Evolutionary conservation across 2,113 vertebrate species (phyloP), one percentile per base, ranked within the genome.

Genomic region (Zootoca vivipara): DNA sequence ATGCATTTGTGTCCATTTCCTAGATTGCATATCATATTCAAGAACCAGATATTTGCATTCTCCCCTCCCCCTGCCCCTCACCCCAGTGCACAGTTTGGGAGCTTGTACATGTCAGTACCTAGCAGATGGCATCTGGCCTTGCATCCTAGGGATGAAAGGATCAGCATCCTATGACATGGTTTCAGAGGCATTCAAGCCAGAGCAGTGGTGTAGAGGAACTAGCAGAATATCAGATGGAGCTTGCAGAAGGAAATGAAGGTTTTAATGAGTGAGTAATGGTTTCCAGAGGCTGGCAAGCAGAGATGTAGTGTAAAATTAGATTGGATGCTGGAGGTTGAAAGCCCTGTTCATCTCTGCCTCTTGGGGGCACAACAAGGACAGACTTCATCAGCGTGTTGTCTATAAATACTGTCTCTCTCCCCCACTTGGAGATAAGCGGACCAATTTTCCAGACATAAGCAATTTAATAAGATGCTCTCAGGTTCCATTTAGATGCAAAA

Each of bases 381-480:
- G 18, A 67, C 42, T 67, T 82, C 69, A 33, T 67, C 84, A 89
- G n/a, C 52, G 38, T 82, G 83, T 73, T 82, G 65, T 81, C 83
- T 67, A 16, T 80, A 89, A 89, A 89, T 80, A 85, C 75, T 62
- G 5, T 28, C 33, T 85, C 65, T 62, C 38, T 10, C 67, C 82
- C 85, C 73, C 40, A 56, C n/a, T 70, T 78, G 73, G 79, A 82
- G 79, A 87, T 67, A 82, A 87, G 38, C 70, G 65, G 86, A 26
- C 70, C 86, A 46, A 42, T 73, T 87, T 87, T 87, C 79, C 73
- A 74, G 79, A 87, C 86, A 82, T 74, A 64, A 82, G 70, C 58
- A 82, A 87, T 87, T 65, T 65, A 65, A 65, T 82, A 75, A 87
- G 86, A 75, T 65, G 13, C 58, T 82, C 56, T 82, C 56, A 42